Percentiles rank a stretch among this genome's conserved stretches.
Evolutionary conservation across 2,113 vertebrate genomes (phyloP).

Genomic region (Neodontobutis hainanensis): DNA sequence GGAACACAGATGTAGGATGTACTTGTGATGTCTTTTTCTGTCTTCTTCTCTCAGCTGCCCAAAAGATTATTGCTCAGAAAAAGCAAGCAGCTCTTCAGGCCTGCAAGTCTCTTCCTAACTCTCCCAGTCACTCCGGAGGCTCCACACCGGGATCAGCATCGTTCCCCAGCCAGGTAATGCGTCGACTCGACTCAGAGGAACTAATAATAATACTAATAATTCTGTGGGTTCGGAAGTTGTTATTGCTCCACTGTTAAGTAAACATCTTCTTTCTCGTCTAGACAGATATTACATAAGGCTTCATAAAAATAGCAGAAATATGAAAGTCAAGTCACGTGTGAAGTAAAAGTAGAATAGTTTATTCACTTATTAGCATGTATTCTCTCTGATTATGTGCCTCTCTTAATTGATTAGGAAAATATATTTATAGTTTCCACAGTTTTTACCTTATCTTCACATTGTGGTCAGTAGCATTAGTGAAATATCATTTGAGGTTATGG

Average conservation of each 20-base stretch:
- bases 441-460: no score
- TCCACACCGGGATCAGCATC: conserved; percentile 85
- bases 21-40: neutral
- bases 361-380: neutral
- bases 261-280: conserved; percentile 28
- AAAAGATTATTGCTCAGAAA: conserved; percentile 87
- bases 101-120: conserved; percentile 94
- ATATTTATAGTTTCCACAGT: neutral
- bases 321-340: conserved; percentile 1
- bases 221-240: neutral
- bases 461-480: neutral
- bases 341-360: neutral
- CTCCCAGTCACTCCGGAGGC: conserved; percentile 90
- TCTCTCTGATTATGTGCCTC: neutral
- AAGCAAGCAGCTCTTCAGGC: conserved; percentile 89
- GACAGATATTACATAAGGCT: conserved; percentile 27
- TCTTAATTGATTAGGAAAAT: neutral
- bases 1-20: neutral
- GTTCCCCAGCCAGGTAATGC: conserved; percentile 81
- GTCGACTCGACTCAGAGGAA: neutral
- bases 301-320: conserved; percentile 20
- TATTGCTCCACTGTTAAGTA: conserved; percentile 2
- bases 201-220: neutral
- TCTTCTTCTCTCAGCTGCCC: conserved; percentile 80
- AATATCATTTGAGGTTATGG: neutral